Conservation (phyloP, 2,113 vertebrate genomes). For the Argyrosomus japonicus region DNA sequence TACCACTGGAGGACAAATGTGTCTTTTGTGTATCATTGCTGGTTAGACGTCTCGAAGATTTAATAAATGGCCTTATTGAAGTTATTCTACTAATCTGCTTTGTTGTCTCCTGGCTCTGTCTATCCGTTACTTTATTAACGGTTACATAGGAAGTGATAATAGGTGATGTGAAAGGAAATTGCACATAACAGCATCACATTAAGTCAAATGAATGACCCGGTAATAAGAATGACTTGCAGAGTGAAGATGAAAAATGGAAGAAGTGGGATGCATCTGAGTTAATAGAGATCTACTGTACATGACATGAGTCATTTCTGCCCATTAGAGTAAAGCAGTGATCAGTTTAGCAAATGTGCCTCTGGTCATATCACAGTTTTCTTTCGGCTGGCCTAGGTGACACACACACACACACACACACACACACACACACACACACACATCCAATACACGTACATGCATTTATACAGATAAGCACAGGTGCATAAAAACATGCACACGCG, state of each 20-base stretch:
- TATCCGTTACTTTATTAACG: slow-evolving; percentile 17
- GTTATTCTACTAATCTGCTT: slow-evolving; percentile 5
- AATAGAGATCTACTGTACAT: slow-evolving; percentile 40
- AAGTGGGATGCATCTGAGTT: slow-evolving; percentile 38
- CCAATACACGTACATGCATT: not conserved
- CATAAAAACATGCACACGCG: not conserved
- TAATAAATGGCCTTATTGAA: slow-evolving; percentile 22
- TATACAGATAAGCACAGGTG: slow-evolving; percentile 25
- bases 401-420: not conserved
- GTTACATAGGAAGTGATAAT: slow-evolving; percentile 14
- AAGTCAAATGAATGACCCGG: slow-evolving; percentile 43
- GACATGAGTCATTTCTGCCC: slow-evolving; percentile 50
- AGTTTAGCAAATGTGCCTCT: slow-evolving; percentile 42
- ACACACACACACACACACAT: not conserved
- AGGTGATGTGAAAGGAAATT: slow-evolving; percentile 46
- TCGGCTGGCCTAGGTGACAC: slow-evolving; percentile 12
- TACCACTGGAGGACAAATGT: not conserved
- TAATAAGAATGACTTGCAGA: slow-evolving; percentile 40
- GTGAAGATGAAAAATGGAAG: slow-evolving; percentile 45
- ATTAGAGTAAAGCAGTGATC: slow-evolving; percentile 48
- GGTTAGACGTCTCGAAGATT: not conserved
- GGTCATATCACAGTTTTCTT: slow-evolving; percentile 24
- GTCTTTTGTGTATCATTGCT: slow-evolving; percentile 6
- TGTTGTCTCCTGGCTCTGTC: slow-evolving; percentile 23
- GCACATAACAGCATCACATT: slow-evolving; percentile 45